Evolutionary conservation across 2,797 vertebrate species (phyloP), one percentile per base, ranked within the genome.

Genomic region (Champsocephalus esox): DNA sequence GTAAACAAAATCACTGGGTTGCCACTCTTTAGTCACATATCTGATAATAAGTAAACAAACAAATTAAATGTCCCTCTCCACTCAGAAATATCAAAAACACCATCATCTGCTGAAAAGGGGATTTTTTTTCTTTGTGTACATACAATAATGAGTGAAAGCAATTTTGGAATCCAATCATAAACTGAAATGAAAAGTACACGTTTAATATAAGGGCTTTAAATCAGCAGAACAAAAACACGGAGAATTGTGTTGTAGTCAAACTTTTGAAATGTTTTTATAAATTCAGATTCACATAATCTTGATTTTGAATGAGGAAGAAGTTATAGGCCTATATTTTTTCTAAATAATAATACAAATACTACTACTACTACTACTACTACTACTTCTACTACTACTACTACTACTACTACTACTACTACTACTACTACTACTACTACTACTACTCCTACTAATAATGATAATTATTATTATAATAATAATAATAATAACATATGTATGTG

Each of bases 1-100:
- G 43, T 74, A 80, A 77, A 78, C 59, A 82, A 58, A 62, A 43
- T 51, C n/a, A 60, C 54, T 57, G 54, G 14, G 63, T 41, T 73
- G 16, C 24, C 7, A 46, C 41, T 38, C 9, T 41, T 46, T 62
- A 49, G n/a, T 56, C 49, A 67, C 46, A 67, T 50, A 51, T 66
- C 9, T 38, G 34, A 12, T 58, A 9, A 38, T 38, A 38, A 38
- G 9, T 38, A 38, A 38, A 38, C 1, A 8, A 38, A 9, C 2
- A 38, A 9, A 34, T 8, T 1, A 34, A 34, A 38, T 38, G 6
- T 38, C 10, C 34, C 32, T 16, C 9, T 57, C 17, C n/a, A 17
- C 56, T 58, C 34, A 41, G 41, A 57, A 12, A n/a, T 38, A 38
- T 38, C 7, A 38, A 9, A 38, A 7, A 38, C 24, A 28, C 41